Evolutionary conservation across 1,140 invertebrate genomes (phyloP), one percentile per base, ranked within the genome.

Genomic region (Penaeus vannamei): DNA sequence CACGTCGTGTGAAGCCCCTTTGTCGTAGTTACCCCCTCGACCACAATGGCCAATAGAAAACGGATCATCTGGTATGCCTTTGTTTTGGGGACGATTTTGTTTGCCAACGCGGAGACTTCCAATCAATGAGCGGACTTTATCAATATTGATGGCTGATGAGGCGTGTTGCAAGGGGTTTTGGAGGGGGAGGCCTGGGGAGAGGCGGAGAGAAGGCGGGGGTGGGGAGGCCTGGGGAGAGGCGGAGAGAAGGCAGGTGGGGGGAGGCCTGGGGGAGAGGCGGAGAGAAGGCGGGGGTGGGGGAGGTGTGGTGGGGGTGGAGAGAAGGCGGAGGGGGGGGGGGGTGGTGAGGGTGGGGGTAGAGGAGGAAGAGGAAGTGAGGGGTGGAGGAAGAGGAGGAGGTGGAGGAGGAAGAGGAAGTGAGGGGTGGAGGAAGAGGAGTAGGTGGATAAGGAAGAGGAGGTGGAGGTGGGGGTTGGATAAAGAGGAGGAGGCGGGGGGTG

Each of bases 1-100:
- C 80, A 82, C 53, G 46, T 46, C 53, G 80, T 82, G 80, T 82
- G 80, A 82, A 60, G n/a, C 80, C 32, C 80, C 22, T 82, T 82
- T 60, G 46, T n/a, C 14, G 46, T 59, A 82, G 80, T 59, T 59
- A 60, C 80, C 80, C 80, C 42, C 59, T 59, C 80, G 46, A 53
- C 26, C 80, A 46, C 19, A 17, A n/a, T 22, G 32, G 80, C 80
- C 80, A 82, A 82, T 82, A 82, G 80, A 82, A 82, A 82, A 82
- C n/a, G 80, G 80, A 82, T 82, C 80, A 60, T 60, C 53, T 60
- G 80, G 23, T 23, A 60, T 60, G 26, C 32, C n/a, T 82, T 82
- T 53, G 46, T 82, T 59, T 23, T 22, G 7, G 80, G n/a, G 22
- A 2, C 26, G 53, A 60, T 29, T 23, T 82, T 46, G 46, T 60